phyloP scores from a whole-genome alignment of 2,113 vertebrate genomes.

The Lagopus leucura region DNA sequence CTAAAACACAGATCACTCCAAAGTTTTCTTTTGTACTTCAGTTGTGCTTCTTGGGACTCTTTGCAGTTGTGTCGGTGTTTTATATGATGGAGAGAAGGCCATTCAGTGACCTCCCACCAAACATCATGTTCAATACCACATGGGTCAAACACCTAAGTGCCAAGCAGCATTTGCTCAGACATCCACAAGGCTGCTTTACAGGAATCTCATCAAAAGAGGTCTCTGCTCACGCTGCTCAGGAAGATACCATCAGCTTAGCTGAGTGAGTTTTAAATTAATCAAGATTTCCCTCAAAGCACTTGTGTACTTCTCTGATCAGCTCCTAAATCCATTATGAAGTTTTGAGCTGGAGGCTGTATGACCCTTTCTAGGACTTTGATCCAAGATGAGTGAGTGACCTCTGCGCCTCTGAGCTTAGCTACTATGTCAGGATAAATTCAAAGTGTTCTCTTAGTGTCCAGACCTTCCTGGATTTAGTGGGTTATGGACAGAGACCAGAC shows the following conservation, averaged over 20 bases:
- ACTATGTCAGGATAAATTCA: conserved; percentile 50
- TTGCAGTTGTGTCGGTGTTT: background rate
- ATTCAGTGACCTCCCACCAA: rapidly evolving
- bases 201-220: background rate
- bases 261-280: conserved; percentile 5
- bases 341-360: conserved; percentile 15
- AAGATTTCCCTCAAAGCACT: conserved; percentile 8
- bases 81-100: background rate
- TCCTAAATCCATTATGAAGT: conserved; percentile 32
- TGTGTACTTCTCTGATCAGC: background rate
- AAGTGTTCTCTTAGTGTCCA: background rate
- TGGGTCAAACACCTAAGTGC: background rate
- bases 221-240: background rate
- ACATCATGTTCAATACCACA: rapidly evolving
- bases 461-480: background rate
- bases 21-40: background rate
- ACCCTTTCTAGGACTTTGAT: conserved; percentile 48
- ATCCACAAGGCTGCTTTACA: background rate
- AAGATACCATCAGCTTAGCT: background rate
- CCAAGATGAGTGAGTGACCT: conserved; percentile 34
- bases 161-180: background rate
- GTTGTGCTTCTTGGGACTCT: background rate
- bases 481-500: background rate
- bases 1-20: background rate
- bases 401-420: conserved; percentile 32